Percentiles rank a stretch among this genome's conserved stretches.
Evolutionary conservation across 1,140 invertebrate species (phyloP).

Genomic region (Cherax destructor): DNA sequence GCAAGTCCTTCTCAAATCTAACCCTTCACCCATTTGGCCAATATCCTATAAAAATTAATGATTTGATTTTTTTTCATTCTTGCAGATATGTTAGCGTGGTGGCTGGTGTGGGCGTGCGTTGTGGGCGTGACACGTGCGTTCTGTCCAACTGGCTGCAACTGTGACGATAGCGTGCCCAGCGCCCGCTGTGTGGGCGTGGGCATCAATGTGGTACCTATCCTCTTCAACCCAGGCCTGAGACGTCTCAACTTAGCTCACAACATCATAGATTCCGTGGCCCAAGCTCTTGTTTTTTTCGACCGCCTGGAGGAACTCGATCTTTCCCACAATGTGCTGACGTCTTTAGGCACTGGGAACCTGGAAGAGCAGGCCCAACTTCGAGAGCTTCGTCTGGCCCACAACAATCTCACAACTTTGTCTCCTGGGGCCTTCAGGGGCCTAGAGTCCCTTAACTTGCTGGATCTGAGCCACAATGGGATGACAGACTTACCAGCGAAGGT

Average conservation of each 20-base stretch:
- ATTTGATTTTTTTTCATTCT: not conserved
- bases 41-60: no score
- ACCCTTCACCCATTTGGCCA: no score
- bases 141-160: slow-evolving; percentile 87
- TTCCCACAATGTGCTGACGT: slow-evolving; percentile 76
- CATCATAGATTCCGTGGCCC: slow-evolving; percentile 78
- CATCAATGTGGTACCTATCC: slow-evolving; percentile 89
- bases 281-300: slow-evolving; percentile 73
- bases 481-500: slow-evolving; percentile 45
- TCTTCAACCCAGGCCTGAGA: slow-evolving; percentile 86
- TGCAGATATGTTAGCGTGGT: slow-evolving; percentile 40
- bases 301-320: slow-evolving; percentile 74
- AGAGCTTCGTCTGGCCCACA: slow-evolving; percentile 63
- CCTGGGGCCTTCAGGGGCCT: slow-evolving; percentile 58
- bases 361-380: slow-evolving; percentile 80
- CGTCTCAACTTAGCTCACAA: slow-evolving; percentile 87
- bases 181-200: slow-evolving; percentile 85
- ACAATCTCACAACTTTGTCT: slow-evolving; percentile 56
- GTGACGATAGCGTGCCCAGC: slow-evolving; percentile 85
- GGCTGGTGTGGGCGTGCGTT: slow-evolving; percentile 45
- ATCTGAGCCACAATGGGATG: slow-evolving; percentile 62
- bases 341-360: slow-evolving; percentile 87
- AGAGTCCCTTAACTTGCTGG: slow-evolving; percentile 50
- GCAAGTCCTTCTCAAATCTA: no score
- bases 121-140: slow-evolving; percentile 77